Conservation (phyloP, 2,113 vertebrate genomes). For the Microcebus tavaratra region DNA sequence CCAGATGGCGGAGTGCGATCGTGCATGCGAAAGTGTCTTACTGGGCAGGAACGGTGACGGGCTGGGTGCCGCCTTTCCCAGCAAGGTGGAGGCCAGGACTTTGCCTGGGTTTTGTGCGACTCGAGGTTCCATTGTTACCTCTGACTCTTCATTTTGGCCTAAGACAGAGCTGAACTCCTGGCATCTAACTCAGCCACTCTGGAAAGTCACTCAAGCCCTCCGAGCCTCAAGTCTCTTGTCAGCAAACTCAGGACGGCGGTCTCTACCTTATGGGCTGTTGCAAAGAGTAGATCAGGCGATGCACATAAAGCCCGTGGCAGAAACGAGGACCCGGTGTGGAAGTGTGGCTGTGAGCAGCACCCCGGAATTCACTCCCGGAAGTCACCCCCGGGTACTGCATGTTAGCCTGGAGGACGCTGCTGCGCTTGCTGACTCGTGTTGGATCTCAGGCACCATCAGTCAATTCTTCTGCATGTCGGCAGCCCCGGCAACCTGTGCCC, state of each 20-base stretch:
- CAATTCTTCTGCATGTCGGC: not conserved
- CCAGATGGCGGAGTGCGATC: fast-evolving
- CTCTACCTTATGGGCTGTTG: not conserved
- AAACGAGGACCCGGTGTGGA: not conserved
- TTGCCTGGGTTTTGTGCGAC: not conserved
- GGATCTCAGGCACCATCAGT: not conserved
- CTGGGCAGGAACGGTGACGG: not conserved
- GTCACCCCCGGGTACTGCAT: no score
- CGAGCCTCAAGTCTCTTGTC: not conserved
- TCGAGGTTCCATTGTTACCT: fast-evolving
- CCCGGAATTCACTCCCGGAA: no score
- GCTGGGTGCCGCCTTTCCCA: not conserved
- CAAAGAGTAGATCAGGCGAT: no score
- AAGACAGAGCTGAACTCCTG: not conserved
- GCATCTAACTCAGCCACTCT: not conserved
- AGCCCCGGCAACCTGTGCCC: not conserved
- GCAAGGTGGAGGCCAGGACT: not conserved
- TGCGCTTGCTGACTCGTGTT: not conserved
- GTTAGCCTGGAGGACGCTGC: not conserved
- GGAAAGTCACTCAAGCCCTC: not conserved
- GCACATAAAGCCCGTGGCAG: no score
- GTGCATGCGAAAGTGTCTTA: not conserved
- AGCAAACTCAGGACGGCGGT: not conserved
- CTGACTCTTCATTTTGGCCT: not conserved
- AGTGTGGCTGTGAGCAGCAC: no score